Conservation (phyloP, 2,113 vertebrate species). For the Actinemys pallida region DNA sequence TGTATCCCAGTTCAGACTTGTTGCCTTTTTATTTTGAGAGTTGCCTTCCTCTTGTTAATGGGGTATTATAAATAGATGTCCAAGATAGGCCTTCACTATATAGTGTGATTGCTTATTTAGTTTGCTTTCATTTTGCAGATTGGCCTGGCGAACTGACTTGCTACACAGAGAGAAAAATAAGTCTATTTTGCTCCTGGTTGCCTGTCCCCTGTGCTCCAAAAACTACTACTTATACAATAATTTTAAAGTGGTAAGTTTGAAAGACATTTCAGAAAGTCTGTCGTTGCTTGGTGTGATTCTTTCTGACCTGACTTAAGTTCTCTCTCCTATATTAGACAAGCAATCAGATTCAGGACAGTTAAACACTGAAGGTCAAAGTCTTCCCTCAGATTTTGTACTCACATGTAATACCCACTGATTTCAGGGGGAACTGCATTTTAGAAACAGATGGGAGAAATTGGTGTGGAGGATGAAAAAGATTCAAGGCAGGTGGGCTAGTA, state of each 20-base stretch:
- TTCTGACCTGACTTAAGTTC: background rate
- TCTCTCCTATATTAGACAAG: background rate
- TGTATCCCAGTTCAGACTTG: background rate
- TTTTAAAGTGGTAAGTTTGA: constrained; percentile 71
- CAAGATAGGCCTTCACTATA: background rate
- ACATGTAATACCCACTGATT: background rate
- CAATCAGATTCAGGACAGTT: background rate
- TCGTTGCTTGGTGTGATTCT: background rate
- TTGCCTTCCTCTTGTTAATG: background rate
- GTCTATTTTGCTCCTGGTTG: constrained; percentile 63
- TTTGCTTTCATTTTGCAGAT: constrained; percentile 42
- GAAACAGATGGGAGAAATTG: background rate
- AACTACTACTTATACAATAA: constrained; percentile 30
- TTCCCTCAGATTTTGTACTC: background rate
- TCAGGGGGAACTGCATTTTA: background rate
- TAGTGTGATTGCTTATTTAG: background rate
- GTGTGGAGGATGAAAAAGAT: background rate
- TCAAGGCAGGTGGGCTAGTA: background rate
- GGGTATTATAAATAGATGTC: background rate
- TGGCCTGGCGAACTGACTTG: constrained; percentile 67
- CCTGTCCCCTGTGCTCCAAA: background rate
- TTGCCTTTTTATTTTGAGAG: background rate
- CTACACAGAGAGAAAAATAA: constrained; percentile 48
- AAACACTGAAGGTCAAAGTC: background rate
- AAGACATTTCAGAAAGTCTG: background rate